Conservation (phyloP, 2,113 vertebrate genomes). For the Herpetotheres cachinnans region DNA sequence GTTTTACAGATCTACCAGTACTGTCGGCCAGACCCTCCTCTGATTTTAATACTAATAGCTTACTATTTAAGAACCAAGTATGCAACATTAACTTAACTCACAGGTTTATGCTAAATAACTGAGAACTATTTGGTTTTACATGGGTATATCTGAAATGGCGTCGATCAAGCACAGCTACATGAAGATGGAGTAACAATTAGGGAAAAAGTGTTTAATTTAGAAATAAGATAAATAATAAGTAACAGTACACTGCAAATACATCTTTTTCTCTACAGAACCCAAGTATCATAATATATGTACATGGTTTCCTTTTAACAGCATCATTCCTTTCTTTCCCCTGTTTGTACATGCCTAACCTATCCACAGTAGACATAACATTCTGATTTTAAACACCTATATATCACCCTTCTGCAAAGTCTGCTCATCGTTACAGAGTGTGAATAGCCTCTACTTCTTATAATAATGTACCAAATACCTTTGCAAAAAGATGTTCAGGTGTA, state of each 20-base stretch:
- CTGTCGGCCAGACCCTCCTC: background rate
- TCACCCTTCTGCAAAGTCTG: background rate
- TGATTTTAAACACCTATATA: constrained; percentile 8
- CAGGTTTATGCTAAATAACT: background rate
- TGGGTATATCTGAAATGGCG: background rate
- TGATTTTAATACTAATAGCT: background rate
- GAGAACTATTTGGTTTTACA: background rate
- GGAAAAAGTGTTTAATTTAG: background rate
- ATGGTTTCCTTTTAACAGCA: background rate
- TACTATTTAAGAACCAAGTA: constrained; percentile 19
- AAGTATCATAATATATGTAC: background rate
- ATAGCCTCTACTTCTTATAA: background rate
- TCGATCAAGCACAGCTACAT: background rate
- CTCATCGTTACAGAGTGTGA: background rate
- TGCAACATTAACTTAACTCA: background rate
- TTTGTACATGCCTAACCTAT: background rate
- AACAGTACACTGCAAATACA: background rate
- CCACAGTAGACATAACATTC: background rate
- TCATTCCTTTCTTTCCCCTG: background rate
- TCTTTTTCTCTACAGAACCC: background rate
- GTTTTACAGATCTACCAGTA: background rate
- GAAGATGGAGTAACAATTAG: background rate
- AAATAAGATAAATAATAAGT: background rate
- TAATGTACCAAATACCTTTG: background rate
- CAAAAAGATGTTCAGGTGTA: background rate